phyloP scores from a whole-genome alignment of 2,888 invertebrate genomes.

The Apotomis capreana region DNA sequence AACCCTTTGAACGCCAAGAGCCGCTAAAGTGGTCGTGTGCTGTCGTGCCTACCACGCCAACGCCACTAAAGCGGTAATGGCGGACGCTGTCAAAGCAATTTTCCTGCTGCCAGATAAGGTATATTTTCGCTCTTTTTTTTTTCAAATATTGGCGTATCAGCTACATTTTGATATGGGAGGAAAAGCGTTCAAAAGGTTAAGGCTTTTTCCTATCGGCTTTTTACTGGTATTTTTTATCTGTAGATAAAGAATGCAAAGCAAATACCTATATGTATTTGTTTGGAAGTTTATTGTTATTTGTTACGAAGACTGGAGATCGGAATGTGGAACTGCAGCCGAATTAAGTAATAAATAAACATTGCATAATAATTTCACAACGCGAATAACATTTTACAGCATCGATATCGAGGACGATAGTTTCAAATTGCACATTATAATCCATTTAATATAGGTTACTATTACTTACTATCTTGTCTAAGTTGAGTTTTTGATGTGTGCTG shows the following conservation, averaged over 20 bases:
- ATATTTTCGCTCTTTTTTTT: too few species aligned
- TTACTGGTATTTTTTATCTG: neutral
- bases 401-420: constrained; percentile 1
- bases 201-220: too few species aligned
- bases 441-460: constrained; percentile 16
- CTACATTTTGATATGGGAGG: too few species aligned
- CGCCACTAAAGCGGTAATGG: too few species aligned
- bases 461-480: neutral
- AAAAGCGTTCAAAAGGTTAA: too few species aligned
- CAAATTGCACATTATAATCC: constrained; percentile 9
- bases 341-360: constrained; percentile 65
- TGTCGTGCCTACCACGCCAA: too few species aligned
- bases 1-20: too few species aligned
- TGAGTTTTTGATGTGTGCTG: neutral
- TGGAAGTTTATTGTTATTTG: constrained; percentile 28
- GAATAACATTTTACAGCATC: neutral
- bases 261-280: constrained; percentile 33
- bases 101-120: too few species aligned
- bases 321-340: constrained; percentile 68
- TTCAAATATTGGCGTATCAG: too few species aligned
- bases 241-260: constrained; percentile 12
- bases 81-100: too few species aligned
- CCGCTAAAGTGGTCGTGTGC: too few species aligned
- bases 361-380: constrained; percentile 58
- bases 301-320: constrained; percentile 52